Conservation (phyloP, 1,140 invertebrate genomes). For the Atta cephalotes region DNA sequence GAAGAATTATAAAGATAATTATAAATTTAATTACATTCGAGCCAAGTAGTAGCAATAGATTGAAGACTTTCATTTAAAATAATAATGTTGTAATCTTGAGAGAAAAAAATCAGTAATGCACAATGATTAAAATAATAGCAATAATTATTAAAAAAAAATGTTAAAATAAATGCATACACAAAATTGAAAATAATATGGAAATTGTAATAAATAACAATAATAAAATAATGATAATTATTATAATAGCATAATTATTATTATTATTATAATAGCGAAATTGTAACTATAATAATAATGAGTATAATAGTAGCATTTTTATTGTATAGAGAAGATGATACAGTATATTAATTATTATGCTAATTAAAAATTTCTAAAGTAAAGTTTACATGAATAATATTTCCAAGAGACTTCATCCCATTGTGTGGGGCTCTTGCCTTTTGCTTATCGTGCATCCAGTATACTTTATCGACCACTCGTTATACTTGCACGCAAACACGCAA, state of each 20-base stretch:
- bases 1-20: constrained; percentile 3
- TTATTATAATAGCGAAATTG: not conserved
- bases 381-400: constrained; percentile 57
- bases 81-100: not conserved
- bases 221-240: not conserved
- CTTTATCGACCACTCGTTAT: constrained; percentile 57
- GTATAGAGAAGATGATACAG: not conserved
- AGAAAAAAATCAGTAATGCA: not conserved
- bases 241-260: not conserved
- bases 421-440: constrained; percentile 51
- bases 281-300: not conserved
- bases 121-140: not conserved
- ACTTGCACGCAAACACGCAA: constrained; percentile 56
- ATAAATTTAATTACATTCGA: constrained; percentile 23
- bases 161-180: not conserved
- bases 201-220: not conserved
- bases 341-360: constrained; percentile 42
- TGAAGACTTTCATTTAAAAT: not conserved
- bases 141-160: not conserved
- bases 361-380: constrained; percentile 35
- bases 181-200: not conserved
- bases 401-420: constrained; percentile 40
- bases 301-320: constrained; percentile 3
- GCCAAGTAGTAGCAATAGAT: not conserved
- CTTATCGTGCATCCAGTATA: constrained; percentile 43